Conservation (phyloP, 1,140 invertebrate genomes). For the Meloidogyne floridensis region DNA sequence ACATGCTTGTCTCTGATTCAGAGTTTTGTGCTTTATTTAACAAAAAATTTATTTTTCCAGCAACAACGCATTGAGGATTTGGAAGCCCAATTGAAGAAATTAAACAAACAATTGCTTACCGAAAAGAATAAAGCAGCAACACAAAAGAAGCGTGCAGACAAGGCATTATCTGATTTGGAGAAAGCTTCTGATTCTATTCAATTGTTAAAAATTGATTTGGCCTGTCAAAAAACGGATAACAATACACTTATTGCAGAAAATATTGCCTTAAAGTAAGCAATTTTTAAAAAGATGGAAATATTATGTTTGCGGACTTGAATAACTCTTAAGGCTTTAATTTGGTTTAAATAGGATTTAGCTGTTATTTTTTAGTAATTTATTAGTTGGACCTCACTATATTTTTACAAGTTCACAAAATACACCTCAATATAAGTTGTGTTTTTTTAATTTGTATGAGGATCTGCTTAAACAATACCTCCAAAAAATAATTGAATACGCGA, state of each 20-base stretch:
- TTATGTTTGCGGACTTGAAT: neutral
- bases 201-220: slow-evolving; percentile 41
- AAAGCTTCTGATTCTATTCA: slow-evolving; percentile 36
- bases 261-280: slow-evolving; percentile 44
- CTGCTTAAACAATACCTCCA: no score
- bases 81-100: slow-evolving; percentile 25
- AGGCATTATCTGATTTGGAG: slow-evolving; percentile 39
- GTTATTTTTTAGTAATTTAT: no score
- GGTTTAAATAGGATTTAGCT: no score
- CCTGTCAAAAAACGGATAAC: slow-evolving; percentile 45
- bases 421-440: no score
- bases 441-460: no score
- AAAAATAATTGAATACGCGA: no score
- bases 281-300: neutral
- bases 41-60: neutral
- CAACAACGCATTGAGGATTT: slow-evolving; percentile 20
- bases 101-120: slow-evolving; percentile 31
- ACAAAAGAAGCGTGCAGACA: slow-evolving; percentile 40
- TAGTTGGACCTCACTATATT: no score
- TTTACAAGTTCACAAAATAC: no score
- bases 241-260: slow-evolving; percentile 44
- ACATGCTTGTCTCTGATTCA: no score
- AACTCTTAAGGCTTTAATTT: no score
- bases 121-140: slow-evolving; percentile 32
- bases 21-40: neutral